Base-by-base conservation (phyloP, 2,113 vertebrate genomes). In the Polypterus senegalus region DNA sequence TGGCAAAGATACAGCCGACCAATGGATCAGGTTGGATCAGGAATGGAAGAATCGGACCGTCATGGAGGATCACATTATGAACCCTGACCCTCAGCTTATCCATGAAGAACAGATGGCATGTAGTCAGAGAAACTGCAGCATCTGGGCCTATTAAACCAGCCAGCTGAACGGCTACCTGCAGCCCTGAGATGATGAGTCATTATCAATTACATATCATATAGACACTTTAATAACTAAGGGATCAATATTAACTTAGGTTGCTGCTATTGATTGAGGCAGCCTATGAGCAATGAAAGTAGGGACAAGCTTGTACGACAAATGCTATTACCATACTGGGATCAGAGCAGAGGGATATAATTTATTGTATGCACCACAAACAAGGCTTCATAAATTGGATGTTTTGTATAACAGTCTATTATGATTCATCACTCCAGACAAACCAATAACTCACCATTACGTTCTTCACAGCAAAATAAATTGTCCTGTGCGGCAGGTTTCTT, bases 301-400 rank as follows among this genome's bases (percentile, higher is more conserved):
- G n/a, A 58, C 27, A 27, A 9, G 3, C 56, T 44, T 27, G 27
- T 57, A 44, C 56, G 46, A 44, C 5, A 44, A 57, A 44, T 27
- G 3, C 56, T 45, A 57, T 57, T 44, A 44, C 56, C 56, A 43
- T 58, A 45, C 56, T 6, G 3, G 7, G 44, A 58, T 58, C 9
- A 43, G 5, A 27, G 43, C 27, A 4, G 27, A 9, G 56, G 56
- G 56, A 58, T 7, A 45, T 58, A 43, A 58, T 58, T 58, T 58
- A 58, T 58, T 58, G 43, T 43, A 43, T 7, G 56, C 27, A 45
- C 56, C 56, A 58, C 56, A 58, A 58, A 58, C 56, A 58, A 5
- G 7, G 56, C 56, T 58, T 58, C 56, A 58, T 58, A 58, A 58
- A 58, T 58, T 58, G 56, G 27, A 58, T 58, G 56, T 58, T 58